Evolutionary conservation across 2,113 vertebrate genomes (phyloP), one percentile per base, ranked within the genome.

Genomic region (Bubalus kerabau): DNA sequence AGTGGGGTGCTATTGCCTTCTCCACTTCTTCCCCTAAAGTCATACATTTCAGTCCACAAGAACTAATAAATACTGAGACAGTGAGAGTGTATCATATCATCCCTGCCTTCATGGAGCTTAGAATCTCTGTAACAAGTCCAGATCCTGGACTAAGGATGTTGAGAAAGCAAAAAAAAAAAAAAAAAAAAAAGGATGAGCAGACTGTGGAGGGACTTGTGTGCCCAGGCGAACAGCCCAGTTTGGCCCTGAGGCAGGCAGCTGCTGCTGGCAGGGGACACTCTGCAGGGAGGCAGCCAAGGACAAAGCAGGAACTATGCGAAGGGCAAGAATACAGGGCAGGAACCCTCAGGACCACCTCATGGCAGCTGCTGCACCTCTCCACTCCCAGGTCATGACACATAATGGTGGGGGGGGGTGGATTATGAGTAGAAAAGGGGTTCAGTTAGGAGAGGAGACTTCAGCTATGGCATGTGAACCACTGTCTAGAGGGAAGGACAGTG

Each of bases 261-360:
- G 36, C 28, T 19, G 11, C 74, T 21, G 76, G 36, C 1, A 7
- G 60, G 6, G 10, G 9, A 5, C 0, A 3, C 15, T 15, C 28
- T n/a, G 21, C 0, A 0, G 57, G 36, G 17, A 59, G 11, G 76
- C 40, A 67, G 30, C 40, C 23, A 5, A 21, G 36, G 54, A 19
- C 6, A 17, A 28, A 6, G 11, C 3, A 12, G 26, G 8, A 19
- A 40, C 1, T 4, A 40, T 2, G 30, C 0, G 7, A 6, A 43
- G 30, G 57, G 46, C 19, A 32, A 52, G 8, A 56, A 28, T 0
- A 80, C 4, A 3, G 7, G 12, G 16, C 17, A 16, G 7, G 17
- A 3, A 10, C 46, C 36, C 62, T 56, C 19, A 26, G 0, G 13
- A 26, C 0, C 2, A 36, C 1, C 23, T 2, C 64, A 3, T 0